Conservation (phyloP, 2,797 vertebrate species). For the Serranus cabrilla region DNA sequence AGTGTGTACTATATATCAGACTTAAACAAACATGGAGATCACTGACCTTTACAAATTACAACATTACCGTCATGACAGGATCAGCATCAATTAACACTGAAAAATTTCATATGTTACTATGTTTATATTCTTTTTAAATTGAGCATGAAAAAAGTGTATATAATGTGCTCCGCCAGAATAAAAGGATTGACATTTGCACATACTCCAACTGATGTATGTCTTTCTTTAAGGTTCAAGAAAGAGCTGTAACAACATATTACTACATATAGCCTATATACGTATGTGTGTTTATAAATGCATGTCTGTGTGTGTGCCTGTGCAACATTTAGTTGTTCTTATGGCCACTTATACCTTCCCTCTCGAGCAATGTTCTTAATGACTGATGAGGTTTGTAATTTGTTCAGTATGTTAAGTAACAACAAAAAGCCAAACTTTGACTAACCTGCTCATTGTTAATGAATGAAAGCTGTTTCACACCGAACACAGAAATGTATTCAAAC, state of each 20-base stretch:
- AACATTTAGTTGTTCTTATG: slow-evolving; percentile 44
- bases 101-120: slow-evolving; percentile 52
- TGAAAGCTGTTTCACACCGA: too few species aligned
- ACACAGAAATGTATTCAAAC: too few species aligned
- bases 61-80: slow-evolving; percentile 57
- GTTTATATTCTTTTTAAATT: slow-evolving; percentile 57
- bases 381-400: slow-evolving; percentile 62
- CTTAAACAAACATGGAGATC: slow-evolving; percentile 66
- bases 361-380: slow-evolving; percentile 52
- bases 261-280: not conserved
- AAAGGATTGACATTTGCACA: slow-evolving; percentile 62
- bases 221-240: slow-evolving; percentile 27
- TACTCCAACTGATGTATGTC: not conserved
- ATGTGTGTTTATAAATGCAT: not conserved
- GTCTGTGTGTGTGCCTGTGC: slow-evolving; percentile 22
- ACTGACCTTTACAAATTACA: slow-evolving; percentile 78
- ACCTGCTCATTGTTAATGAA: not conserved
- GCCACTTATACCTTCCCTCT: slow-evolving; percentile 50
- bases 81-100: slow-evolving; percentile 60
- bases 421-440: slow-evolving; percentile 12
- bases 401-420: slow-evolving; percentile 51
- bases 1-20: slow-evolving; percentile 39
- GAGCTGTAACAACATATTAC: slow-evolving; percentile 11
- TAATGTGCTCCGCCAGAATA: slow-evolving; percentile 47
- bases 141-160: slow-evolving; percentile 52